phyloP scores from a whole-genome alignment of 1,140 invertebrate genomes.

The Arion vulgaris region DNA sequence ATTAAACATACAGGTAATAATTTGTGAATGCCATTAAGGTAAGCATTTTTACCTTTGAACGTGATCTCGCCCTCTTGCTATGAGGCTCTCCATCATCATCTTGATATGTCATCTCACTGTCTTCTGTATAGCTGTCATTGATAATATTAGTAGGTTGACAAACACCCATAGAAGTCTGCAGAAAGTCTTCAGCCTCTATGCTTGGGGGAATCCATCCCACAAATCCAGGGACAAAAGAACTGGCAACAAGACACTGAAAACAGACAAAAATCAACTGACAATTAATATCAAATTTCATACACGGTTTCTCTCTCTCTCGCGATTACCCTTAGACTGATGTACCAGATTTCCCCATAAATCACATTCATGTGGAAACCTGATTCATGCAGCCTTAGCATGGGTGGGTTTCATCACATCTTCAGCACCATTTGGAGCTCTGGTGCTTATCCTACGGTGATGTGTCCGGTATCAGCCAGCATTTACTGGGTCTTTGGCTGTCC shows the following conservation, averaged over 20 bases:
- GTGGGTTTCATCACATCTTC: too few species aligned
- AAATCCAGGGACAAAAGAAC: constrained; percentile 34
- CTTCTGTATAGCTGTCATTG: not conserved
- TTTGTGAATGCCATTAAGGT: not conserved
- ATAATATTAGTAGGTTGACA: not conserved
- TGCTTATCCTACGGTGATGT: too few species aligned
- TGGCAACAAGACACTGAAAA: constrained; percentile 35
- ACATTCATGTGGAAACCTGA: too few species aligned
- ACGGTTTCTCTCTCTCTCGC: too few species aligned
- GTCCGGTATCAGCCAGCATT: too few species aligned
- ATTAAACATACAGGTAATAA: not conserved
- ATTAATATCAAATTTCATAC: not conserved
- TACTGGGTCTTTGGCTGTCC: too few species aligned
- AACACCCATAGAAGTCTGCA: constrained; percentile 7
- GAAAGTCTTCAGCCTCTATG: constrained; percentile 25
- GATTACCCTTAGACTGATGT: too few species aligned
- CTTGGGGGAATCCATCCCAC: constrained; percentile 34
- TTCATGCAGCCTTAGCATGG: too few species aligned
- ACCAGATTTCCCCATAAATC: too few species aligned
- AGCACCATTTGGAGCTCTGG: too few species aligned
- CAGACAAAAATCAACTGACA: not conserved
- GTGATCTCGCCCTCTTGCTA: not conserved
- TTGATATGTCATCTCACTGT: not conserved
- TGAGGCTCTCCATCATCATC: constrained; percentile 21
- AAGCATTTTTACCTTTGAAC: not conserved